Evolutionary conservation across 2,113 vertebrate genomes (phyloP), one percentile per base, ranked within the genome.

Genomic region (Calidris pygmaea): DNA sequence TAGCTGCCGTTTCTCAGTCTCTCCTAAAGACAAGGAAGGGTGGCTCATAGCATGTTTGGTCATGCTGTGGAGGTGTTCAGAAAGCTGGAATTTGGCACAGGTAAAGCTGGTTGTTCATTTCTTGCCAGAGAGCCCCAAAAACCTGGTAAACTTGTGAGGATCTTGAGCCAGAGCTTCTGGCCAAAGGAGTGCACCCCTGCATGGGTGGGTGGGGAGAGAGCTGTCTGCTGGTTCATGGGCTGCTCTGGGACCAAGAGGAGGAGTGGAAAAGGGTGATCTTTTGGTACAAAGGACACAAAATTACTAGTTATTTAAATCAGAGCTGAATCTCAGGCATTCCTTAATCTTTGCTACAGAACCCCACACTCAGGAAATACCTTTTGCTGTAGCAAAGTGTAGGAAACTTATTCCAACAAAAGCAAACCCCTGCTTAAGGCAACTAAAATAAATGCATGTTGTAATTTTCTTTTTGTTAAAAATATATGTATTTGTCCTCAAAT

Each of bases 121-220:
- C 24, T 52, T 1, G 1, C 43, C 43, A 77, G 63, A 59, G 32
- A 58, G 29, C 52, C 45, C 77, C 29, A 14, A 45, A 72, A 71
- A 47, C n/a, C 26, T 34, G 29, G 8, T 16, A 27, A 60, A 48
- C 23, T 16, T 21, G 73, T 29, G 66, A 67, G 45, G 45, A 16
- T 23, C 34, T 59, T 30, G 30, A 78, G 37, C 39, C 45, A 60
- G 79, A 39, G 29, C 14, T 53, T 14, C 85, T 83, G 58, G 72
- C 24, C 0, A 1, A 29, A 76, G 65, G 14, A 35, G 12, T 2
- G 10, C 32, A 6, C 21, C 50, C 41, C 32, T 6, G 5, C 0
- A 1, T 3, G 4, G 47, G 53, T 26, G 34, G 41, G 13, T 20
- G 58, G 66, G 35, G 27, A 35, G 19, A 32, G 29, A 47, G 34